Percentiles rank a stretch among this genome's conserved stretches.
Conservation (phyloP, 2,797 vertebrate species). For the Hafferia zeledoni region DNA sequence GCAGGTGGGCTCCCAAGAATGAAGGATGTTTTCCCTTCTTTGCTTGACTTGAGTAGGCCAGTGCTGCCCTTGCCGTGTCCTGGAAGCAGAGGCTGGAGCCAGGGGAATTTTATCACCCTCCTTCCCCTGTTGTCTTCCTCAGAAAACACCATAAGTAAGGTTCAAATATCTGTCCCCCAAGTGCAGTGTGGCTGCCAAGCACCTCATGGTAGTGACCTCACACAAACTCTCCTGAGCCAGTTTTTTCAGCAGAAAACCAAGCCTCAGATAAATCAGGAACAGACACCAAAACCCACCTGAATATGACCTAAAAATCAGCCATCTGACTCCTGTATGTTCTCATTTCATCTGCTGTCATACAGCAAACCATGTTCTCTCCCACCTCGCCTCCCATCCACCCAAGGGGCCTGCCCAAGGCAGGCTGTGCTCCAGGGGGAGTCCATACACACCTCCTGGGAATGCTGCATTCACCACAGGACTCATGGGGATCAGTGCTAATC, state of each 20-base stretch:
- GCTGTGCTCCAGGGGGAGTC: neutral
- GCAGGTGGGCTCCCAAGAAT: constrained; percentile 8
- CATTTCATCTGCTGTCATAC: neutral
- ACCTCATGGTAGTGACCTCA: neutral
- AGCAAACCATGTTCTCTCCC: neutral
- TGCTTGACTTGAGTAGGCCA: neutral
- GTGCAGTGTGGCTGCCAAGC: rapidly evolving
- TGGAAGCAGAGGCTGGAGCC: neutral
- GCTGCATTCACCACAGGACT: neutral
- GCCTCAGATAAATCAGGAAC: neutral
- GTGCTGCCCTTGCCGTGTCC: rapidly evolving
- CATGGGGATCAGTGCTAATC: neutral
- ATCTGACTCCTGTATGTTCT: rapidly evolving
- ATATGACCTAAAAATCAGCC: neutral
- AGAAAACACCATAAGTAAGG: neutral
- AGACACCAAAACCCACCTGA: neutral
- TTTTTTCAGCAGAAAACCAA: neutral
- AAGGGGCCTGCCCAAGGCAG: rapidly evolving
- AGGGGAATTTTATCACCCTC: neutral
- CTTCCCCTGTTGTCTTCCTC: neutral
- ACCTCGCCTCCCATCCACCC: neutral
- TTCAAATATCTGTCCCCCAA: neutral
- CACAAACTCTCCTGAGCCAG: neutral
- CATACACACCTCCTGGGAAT: neutral
- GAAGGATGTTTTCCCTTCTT: neutral